These are phyloP conservation scores for Drosophila kanekoi DNA, from an alignment of 2,888 invertebrate species.

Conservation along the genomic window DNA sequence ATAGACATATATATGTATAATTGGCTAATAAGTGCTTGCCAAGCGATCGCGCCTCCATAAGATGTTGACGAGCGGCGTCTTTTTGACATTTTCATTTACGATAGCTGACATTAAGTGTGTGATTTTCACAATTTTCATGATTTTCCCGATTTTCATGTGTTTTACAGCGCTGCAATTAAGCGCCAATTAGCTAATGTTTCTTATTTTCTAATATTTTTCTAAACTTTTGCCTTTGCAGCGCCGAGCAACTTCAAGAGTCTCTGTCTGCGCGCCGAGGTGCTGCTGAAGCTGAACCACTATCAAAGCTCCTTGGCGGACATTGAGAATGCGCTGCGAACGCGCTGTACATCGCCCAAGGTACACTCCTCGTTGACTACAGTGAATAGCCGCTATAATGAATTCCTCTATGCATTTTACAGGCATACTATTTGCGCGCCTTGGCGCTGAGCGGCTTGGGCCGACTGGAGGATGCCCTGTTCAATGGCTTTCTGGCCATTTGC, in stretches of 20 bases:
- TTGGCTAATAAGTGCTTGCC: constrained; percentile 46
- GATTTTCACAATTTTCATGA: constrained; percentile 30
- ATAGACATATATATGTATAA: constrained; percentile 18
- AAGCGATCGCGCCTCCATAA: constrained; percentile 42
- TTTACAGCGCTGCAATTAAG: constrained; percentile 4
- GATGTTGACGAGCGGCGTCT: constrained; percentile 17
- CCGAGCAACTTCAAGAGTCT: constrained; percentile 88
- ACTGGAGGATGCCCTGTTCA: constrained; percentile 86
- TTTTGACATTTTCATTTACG: constrained; percentile 66
- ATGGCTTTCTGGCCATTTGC: constrained; percentile 86
- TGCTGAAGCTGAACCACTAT: constrained; percentile 87
- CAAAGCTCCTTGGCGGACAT: constrained; percentile 89
- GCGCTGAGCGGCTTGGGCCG: constrained; percentile 86
- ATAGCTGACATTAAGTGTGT: constrained; percentile 61
- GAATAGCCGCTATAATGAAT: neutral
- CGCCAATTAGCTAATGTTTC: constrained; percentile 18
- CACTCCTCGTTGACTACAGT: neutral
- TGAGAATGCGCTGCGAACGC: constrained; percentile 87
- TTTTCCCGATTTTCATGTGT: neutral
- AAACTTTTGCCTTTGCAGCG: constrained; percentile 85
- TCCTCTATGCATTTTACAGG: constrained; percentile 82
- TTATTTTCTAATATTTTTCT: neutral
- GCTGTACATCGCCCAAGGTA: constrained; percentile 90
- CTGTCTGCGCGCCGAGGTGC: constrained; percentile 88
- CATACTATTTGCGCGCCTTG: constrained; percentile 86